Base-by-base conservation (phyloP, 2,888 invertebrate genomes). In the Arenicola marina region DNA sequence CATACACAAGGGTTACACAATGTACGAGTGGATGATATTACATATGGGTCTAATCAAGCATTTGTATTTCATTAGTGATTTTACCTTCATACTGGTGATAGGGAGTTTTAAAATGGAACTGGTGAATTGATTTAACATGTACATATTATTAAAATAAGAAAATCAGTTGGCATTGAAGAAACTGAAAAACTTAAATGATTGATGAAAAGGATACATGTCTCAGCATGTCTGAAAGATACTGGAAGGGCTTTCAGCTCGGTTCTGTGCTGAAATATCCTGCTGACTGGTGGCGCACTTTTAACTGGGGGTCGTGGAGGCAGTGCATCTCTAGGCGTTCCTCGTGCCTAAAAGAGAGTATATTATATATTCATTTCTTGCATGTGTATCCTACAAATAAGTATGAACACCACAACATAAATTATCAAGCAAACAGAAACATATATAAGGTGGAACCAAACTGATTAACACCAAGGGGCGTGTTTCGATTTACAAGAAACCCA, bases 271-370 rank as follows among this genome's bases (percentile, higher is more conserved):
- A 80, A 81, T 45, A 82, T 75, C 11, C 82, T 69, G 62, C 82
- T 83, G 46, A 81, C 62, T 3, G 82, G 80, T 2, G 81, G 82
- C 32, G 77, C 76, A 74, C 81, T 82, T 66, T 82, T 83, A 48
- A 81, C 79, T 4, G 83, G 82, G n/a, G 83, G 82, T 63, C 76
- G 70, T 11, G 83, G 83, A 18, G 83, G 83, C 4, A 71, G 64
- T 4, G 73, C 70, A 59, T 78, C 78, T 62, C 75, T 65, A 28
- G 81, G 81, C 18, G 81, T 81, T 2, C 76, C n/a, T n/a, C n/a
- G n/a, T n/a, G n/a, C n/a, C n/a, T n/a, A n/a, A n/a, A n/a, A n/a
- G n/a, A n/a, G n/a, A n/a, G n/a, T n/a, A n/a, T n/a, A n/a, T n/a
- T n/a, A n/a, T n/a, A n/a, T n/a, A n/a, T n/a, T n/a, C n/a, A n/a